Percentiles rank a stretch among this genome's conserved stretches.
phyloP scores from a whole-genome alignment of 2,888 invertebrate species.

The Aradus depressus region DNA sequence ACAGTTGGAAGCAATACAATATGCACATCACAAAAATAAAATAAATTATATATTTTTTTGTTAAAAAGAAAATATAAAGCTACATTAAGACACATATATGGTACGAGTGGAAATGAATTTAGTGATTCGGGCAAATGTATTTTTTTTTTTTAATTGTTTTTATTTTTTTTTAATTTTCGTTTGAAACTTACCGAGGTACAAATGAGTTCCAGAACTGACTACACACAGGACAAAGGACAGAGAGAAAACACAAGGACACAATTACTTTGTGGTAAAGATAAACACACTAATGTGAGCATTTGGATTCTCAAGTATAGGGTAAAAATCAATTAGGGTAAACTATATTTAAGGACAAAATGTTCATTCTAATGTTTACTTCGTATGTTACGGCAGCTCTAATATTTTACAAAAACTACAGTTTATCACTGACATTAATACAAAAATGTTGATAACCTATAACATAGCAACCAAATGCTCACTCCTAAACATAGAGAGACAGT shows the following conservation, averaged over 20 bases:
- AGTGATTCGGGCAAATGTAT: constrained; percentile 25
- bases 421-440: background rate
- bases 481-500: constrained; percentile 27
- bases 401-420: background rate
- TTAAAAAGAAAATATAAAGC: constrained; percentile 26
- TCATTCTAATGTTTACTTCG: background rate
- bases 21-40: constrained; percentile 21
- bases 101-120: constrained; percentile 26
- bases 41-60: too few species aligned
- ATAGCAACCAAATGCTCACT: constrained; percentile 25
- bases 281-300: constrained; percentile 25
- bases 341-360: background rate
- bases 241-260: constrained; percentile 31
- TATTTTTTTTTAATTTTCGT: constrained; percentile 20
- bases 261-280: constrained; percentile 29
- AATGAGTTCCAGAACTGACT: constrained; percentile 98
- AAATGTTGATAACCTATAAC: too few species aligned
- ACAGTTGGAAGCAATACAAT: constrained; percentile 8
- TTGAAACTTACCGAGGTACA: constrained; percentile 88
- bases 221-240: constrained; percentile 39
- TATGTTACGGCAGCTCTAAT: background rate
- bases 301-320: constrained; percentile 21
- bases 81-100: constrained; percentile 29
- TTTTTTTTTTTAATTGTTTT: constrained; percentile 22
- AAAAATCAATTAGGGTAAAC: background rate